Evolutionary conservation across 2,888 invertebrate genomes (phyloP).

Genomic region (Phyllotreta striolata): DNA sequence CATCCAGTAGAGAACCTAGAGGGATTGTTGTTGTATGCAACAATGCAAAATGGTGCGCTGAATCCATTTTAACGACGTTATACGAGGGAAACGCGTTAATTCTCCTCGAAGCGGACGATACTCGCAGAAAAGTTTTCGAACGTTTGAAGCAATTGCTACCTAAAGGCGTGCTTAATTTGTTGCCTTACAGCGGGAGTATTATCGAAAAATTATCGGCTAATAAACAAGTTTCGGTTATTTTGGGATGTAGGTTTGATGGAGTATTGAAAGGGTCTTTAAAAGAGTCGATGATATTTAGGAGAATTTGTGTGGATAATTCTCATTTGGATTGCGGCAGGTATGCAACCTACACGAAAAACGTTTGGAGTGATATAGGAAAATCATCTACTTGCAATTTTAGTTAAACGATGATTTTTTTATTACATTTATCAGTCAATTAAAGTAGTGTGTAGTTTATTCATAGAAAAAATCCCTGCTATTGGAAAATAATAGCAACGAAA

Average conservation of each 20-base stretch:
- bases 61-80: conserved; percentile 49
- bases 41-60: conserved; percentile 36
- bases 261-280: conserved; percentile 35
- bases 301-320: conserved; percentile 34
- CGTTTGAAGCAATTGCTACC: conserved; percentile 46
- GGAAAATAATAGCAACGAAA: too few relatives aligned
- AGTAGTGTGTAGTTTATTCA: background rate
- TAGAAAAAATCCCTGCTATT: too few relatives aligned
- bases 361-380: conserved; percentile 54
- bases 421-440: background rate
- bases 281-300: too few relatives aligned
- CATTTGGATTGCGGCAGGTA: too few relatives aligned
- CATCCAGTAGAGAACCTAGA: conserved; percentile 44
- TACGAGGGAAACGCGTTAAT: conserved; percentile 55
- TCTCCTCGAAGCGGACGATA: conserved; percentile 41
- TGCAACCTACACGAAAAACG: conserved; percentile 48
- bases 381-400: conserved; percentile 46
- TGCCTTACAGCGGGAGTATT: conserved; percentile 41
- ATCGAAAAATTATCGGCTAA: conserved; percentile 40
- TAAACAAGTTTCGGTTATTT: conserved; percentile 43
- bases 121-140: conserved; percentile 40
- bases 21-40: conserved; percentile 52
- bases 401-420: background rate
- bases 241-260: conserved; percentile 35
- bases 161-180: conserved; percentile 42